phyloP scores from a whole-genome alignment of 2,797 vertebrate genomes.

The Choloepus didactylus region DNA sequence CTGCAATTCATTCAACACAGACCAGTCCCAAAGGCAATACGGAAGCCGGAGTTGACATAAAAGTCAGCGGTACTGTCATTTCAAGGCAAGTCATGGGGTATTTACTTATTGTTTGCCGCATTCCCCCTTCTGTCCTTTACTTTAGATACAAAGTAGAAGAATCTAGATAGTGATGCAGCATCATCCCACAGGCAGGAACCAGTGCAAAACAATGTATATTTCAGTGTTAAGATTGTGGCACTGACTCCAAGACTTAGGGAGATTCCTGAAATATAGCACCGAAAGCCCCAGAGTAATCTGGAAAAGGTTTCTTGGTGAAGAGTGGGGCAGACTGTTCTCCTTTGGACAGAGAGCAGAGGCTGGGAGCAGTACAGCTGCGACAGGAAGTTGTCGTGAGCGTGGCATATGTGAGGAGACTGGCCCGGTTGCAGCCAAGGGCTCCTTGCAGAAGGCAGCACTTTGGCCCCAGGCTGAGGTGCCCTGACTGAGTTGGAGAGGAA shows the following conservation, averaged over 20 bases:
- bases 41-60: neutral
- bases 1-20: neutral
- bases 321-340: neutral
- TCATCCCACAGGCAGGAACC: neutral
- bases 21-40: neutral
- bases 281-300: neutral
- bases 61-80: neutral
- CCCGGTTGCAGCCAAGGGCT: neutral
- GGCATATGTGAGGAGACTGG: neutral
- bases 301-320: neutral
- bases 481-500: neutral
- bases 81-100: neutral
- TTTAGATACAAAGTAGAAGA: neutral
- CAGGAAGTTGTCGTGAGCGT: fast-evolving
- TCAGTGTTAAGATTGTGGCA: neutral
- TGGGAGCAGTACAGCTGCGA: no score
- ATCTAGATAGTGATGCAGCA: fast-evolving
- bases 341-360: neutral
- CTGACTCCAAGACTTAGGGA: neutral
- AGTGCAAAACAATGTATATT: neutral
- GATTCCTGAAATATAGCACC: neutral
- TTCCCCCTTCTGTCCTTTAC: neutral
- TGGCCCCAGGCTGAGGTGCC: neutral
- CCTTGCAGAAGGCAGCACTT: neutral
- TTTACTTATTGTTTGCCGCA: neutral